Conservation (phyloP, 2,888 invertebrate genomes). For the Andrena hattorfiana region DNA sequence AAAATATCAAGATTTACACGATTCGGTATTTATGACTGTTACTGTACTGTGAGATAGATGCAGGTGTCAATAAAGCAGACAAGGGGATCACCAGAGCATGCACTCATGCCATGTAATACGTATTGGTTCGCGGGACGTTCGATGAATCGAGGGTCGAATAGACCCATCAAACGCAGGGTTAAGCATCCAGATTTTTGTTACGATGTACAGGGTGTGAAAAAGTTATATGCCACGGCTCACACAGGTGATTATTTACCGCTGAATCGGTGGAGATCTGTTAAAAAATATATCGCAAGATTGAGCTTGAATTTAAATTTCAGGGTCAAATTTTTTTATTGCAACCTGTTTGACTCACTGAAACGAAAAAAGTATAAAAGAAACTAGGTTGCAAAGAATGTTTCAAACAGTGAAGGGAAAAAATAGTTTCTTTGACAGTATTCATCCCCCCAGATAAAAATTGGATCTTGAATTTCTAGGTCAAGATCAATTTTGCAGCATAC, state of each 20-base stretch:
- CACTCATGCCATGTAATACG: constrained; percentile 37
- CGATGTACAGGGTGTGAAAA: constrained; percentile 48
- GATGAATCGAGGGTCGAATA: constrained; percentile 47
- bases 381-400: too few species aligned
- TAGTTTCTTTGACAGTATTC: too few species aligned
- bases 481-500: too few species aligned
- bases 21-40: constrained; percentile 39
- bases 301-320: too few species aligned
- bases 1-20: constrained; percentile 45
- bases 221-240: neutral
- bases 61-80: constrained; percentile 45
- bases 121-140: constrained; percentile 43
- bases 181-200: constrained; percentile 75
- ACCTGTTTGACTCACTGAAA: too few species aligned
- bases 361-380: too few species aligned
- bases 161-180: constrained; percentile 59
- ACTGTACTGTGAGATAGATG: constrained; percentile 42
- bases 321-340: too few species aligned
- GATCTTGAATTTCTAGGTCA: too few species aligned
- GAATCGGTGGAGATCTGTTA: too few species aligned
- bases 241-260: neutral
- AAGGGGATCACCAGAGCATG: constrained; percentile 43
- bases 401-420: too few species aligned
- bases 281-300: too few species aligned
- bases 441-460: too few species aligned